These are phyloP conservation scores for Odontophorus gujanensis DNA, from an alignment of 2,113 vertebrate genomes.

Conservation along the genomic window DNA sequence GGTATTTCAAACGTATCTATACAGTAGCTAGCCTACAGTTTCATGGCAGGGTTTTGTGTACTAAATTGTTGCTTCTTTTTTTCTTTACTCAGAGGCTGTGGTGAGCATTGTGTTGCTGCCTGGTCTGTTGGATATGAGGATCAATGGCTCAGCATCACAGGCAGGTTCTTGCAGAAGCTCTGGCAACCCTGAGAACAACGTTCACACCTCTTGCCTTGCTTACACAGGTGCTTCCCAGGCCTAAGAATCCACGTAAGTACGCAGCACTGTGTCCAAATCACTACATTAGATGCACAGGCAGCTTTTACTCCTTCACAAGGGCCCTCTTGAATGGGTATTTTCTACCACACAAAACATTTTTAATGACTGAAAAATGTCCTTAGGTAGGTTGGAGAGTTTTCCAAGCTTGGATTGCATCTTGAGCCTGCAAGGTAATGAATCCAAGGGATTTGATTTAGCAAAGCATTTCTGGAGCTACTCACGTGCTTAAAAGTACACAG, in stretches of 20 bases:
- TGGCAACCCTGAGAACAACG: background rate
- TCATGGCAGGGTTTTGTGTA: background rate
- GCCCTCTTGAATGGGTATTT: slow-evolving; percentile 5
- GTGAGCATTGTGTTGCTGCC: background rate
- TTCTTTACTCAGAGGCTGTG: accelerated
- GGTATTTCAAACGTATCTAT: background rate
- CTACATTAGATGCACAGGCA: slow-evolving; percentile 20
- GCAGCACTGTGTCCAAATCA: slow-evolving; percentile 39
- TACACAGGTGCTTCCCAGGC: slow-evolving; percentile 47
- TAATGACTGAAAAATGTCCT: background rate
- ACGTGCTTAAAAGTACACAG: background rate
- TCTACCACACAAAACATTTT: background rate
- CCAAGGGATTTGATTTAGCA: background rate
- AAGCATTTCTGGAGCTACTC: background rate
- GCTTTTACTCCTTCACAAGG: background rate
- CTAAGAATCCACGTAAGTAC: slow-evolving; percentile 14
- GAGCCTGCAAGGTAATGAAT: background rate
- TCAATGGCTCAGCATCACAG: background rate
- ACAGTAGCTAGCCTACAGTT: background rate
- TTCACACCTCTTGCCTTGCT: slow-evolving; percentile 4
- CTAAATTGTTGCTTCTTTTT: background rate
- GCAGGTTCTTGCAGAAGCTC: background rate
- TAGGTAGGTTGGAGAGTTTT: background rate
- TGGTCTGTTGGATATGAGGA: background rate
- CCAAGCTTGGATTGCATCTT: slow-evolving; percentile 6